phyloP scores from a whole-genome alignment of 2,113 vertebrate species.

The Crypturellus undulatus region DNA sequence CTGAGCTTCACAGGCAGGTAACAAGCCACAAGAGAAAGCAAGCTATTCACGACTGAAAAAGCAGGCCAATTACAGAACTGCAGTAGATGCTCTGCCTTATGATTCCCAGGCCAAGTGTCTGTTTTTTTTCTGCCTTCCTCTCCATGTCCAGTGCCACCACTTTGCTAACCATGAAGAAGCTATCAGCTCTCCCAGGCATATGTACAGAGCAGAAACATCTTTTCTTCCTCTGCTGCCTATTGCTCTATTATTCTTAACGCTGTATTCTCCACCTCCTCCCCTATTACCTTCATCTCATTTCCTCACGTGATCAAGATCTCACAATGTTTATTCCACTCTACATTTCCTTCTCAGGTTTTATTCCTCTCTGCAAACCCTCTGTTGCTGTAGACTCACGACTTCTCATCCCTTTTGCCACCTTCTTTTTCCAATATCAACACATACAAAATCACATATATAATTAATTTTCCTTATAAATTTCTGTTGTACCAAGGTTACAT shows the following conservation, averaged over 20 bases:
- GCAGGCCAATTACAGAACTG: background rate
- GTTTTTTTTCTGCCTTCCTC: background rate
- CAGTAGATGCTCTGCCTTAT: background rate
- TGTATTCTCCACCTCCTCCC: background rate
- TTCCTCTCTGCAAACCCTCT: background rate
- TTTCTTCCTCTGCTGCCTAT: background rate
- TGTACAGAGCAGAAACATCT: background rate
- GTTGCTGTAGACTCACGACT: background rate
- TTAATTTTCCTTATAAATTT: background rate
- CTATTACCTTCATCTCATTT: no score
- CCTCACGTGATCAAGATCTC: background rate
- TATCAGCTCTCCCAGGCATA: background rate
- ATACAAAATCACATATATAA: background rate
- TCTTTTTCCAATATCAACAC: background rate
- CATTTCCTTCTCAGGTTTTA: background rate
- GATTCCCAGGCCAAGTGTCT: background rate
- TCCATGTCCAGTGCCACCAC: background rate
- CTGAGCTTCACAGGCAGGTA: background rate
- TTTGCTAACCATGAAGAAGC: background rate
- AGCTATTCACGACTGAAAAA: background rate
- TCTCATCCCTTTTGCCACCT: background rate
- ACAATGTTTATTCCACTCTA: background rate
- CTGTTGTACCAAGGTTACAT: background rate
- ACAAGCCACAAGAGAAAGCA: background rate
- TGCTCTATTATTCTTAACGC: background rate